phyloP scores from a whole-genome alignment of 2,888 invertebrate genomes.

The Drosophila lacicola region DNA sequence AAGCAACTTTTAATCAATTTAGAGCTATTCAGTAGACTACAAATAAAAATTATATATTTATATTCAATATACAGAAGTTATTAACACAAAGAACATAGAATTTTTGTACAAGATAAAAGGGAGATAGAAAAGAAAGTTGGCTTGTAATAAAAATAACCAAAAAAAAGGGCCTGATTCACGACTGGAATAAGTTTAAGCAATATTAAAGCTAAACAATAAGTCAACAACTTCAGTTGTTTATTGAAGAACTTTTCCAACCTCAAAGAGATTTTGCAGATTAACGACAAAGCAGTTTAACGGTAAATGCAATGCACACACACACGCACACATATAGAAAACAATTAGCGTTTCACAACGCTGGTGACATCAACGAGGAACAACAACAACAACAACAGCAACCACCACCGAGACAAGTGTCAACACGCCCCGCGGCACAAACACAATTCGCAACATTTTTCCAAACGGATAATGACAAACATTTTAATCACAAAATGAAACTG shows the following conservation, averaged over 20 bases:
- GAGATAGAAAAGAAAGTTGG: too few species aligned
- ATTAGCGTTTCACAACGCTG: conserved; percentile 41
- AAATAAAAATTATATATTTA: too few species aligned
- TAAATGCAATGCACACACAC: conserved; percentile 28
- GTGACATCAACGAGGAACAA: conserved; percentile 34
- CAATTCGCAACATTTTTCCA: conserved; percentile 84
- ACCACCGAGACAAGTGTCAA: conserved; percentile 58
- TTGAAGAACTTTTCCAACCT: not conserved
- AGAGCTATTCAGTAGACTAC: too few species aligned
- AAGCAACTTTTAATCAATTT: too few species aligned
- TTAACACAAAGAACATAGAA: too few species aligned
- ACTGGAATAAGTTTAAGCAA: too few species aligned
- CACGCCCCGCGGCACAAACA: conserved; percentile 82
- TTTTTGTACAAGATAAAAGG: too few species aligned
- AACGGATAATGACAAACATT: conserved; percentile 84
- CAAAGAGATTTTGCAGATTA: not conserved
- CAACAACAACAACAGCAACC: conserved; percentile 7
- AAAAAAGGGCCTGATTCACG: too few species aligned
- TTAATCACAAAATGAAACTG: conserved; percentile 75
- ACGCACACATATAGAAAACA: conserved; percentile 12
- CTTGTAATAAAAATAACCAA: too few species aligned
- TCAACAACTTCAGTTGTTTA: conserved; percentile 2
- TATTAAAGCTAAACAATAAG: not conserved
- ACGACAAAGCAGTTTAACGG: conserved; percentile 33
- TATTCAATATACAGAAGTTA: too few species aligned